These are phyloP conservation scores for Cherax destructor DNA, from an alignment of 1,140 invertebrate species.

Conservation along the genomic window DNA sequence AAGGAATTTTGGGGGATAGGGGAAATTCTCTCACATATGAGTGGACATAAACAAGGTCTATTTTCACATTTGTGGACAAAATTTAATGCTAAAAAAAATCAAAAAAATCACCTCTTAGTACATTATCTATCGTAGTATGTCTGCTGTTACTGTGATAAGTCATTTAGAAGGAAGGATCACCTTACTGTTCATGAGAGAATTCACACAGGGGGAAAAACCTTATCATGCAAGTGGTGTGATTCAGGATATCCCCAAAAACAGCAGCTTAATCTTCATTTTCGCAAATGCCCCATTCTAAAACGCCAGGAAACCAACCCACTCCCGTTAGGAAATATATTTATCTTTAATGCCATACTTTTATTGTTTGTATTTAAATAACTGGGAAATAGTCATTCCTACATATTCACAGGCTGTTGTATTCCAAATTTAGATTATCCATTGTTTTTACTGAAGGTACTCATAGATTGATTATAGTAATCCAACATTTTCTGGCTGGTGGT, in stretches of 20 bases:
- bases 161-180: constrained; percentile 55
- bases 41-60: constrained; percentile 34
- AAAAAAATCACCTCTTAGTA: constrained; percentile 34
- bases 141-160: constrained; percentile 44
- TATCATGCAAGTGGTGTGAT: constrained; percentile 50
- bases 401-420: too few species aligned
- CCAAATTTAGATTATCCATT: too few species aligned
- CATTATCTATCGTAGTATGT: constrained; percentile 25
- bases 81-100: constrained; percentile 39
- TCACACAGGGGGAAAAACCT: constrained; percentile 44
- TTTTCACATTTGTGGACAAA: constrained; percentile 51
- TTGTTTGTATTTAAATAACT: too few species aligned
- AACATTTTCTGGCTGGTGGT: too few species aligned
- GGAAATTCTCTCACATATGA: constrained; percentile 46
- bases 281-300: constrained; percentile 38
- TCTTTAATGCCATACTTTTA: too few species aligned
- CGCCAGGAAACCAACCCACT: not conserved
- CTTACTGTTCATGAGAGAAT: constrained; percentile 48
- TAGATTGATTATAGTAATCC: too few species aligned
- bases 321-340: not conserved
- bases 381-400: too few species aligned
- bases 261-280: constrained; percentile 36
- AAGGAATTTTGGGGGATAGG: constrained; percentile 49
- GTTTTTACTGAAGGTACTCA: too few species aligned
- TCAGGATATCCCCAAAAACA: constrained; percentile 48